Conservation (phyloP, 1,140 invertebrate genomes). For the Magallana angulata region DNA sequence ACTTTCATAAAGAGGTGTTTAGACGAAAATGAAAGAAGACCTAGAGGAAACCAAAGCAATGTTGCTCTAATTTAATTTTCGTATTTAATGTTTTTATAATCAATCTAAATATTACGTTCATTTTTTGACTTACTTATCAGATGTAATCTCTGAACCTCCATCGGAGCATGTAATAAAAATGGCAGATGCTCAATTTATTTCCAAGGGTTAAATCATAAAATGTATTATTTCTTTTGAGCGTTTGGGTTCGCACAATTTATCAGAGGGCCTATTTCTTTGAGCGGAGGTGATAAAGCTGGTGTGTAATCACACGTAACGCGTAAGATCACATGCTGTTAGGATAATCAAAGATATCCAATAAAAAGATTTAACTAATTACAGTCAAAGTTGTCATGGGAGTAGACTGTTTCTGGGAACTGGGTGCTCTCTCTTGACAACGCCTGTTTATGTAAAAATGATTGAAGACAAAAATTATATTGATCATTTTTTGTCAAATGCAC, state of each 20-base stretch:
- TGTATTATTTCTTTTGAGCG: slow-evolving; percentile 21
- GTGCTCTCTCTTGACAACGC: not conserved
- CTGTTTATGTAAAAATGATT: not conserved
- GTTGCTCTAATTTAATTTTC: slow-evolving; percentile 24
- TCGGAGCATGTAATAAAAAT: slow-evolving; percentile 32
- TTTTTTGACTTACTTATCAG: not conserved
- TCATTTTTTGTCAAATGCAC: not conserved
- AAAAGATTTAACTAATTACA: not conserved
- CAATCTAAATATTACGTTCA: not conserved
- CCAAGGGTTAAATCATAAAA: not conserved
- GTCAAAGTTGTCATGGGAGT: not conserved
- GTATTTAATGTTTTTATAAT: not conserved
- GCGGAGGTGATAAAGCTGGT: slow-evolving; percentile 25
- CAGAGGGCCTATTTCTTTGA: slow-evolving; percentile 22
- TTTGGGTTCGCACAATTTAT: slow-evolving; percentile 21
- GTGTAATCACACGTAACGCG: slow-evolving; percentile 7
- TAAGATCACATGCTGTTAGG: slow-evolving; percentile 10
- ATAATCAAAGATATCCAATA: slow-evolving; percentile 19
- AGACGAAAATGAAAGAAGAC: not conserved
- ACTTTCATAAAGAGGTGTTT: not conserved
- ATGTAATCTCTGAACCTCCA: not conserved
- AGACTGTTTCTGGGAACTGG: not conserved
- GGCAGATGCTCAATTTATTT: slow-evolving; percentile 20
- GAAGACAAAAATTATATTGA: not conserved
- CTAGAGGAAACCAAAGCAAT: not conserved